A percentile compares a stretch with the other conserved stretches of the same genome.
These are phyloP conservation scores for Oriolus oriolus DNA, from an alignment of 2,113 vertebrate genomes.

Conservation along the genomic window DNA sequence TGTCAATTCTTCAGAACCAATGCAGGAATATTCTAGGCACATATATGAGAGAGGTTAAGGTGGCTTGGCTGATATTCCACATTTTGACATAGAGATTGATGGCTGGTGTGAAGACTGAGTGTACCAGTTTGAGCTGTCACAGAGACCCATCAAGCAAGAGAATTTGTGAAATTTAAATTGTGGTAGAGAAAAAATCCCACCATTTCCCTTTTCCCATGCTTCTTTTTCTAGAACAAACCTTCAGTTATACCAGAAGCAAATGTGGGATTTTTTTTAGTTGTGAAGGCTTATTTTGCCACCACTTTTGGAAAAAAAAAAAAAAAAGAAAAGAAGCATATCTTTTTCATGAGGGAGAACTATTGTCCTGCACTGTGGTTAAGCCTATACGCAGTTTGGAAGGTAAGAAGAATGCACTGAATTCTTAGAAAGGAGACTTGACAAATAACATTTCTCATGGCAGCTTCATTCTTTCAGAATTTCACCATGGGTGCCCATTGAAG, in stretches of 20 bases:
- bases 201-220: background rate
- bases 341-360: background rate
- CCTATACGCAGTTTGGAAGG: background rate
- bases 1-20: background rate
- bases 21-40: background rate
- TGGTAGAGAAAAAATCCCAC: background rate
- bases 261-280: background rate
- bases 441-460: background rate
- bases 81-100: background rate
- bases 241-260: background rate
- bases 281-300: background rate
- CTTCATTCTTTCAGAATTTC: background rate
- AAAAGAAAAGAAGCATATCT: background rate
- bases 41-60: background rate
- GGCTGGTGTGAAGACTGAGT: background rate
- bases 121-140: background rate
- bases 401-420: background rate
- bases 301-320: background rate
- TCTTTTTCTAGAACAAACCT: background rate
- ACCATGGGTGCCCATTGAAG: background rate
- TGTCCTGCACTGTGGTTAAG: background rate
- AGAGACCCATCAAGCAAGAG: background rate
- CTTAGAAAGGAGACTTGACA: background rate
- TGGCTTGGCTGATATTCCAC: background rate
- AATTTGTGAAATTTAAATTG: background rate